Percentiles rank a stretch among this genome's conserved stretches.
Conservation (phyloP, 2,888 invertebrate species). For the Plutella xylostella region DNA sequence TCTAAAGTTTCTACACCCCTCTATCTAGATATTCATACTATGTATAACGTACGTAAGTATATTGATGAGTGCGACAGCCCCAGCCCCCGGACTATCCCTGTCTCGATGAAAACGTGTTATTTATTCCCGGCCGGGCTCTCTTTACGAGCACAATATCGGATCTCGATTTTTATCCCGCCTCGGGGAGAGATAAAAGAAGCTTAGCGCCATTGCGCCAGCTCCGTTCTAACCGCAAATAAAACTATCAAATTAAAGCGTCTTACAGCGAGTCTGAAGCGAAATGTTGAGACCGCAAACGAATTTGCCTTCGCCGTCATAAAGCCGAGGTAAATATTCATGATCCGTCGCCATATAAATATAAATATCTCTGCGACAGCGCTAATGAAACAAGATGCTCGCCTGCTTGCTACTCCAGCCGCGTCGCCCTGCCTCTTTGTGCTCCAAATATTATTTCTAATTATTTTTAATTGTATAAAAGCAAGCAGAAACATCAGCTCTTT, state of each 20-base stretch:
- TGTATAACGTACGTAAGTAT: too few species aligned
- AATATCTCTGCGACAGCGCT: conserved; percentile 46
- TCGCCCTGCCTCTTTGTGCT: conserved; percentile 39
- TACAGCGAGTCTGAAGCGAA: not conserved
- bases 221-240: conserved; percentile 29
- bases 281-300: too few species aligned
- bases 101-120: conserved; percentile 43
- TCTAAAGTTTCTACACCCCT: too few species aligned
- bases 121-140: conserved; percentile 45
- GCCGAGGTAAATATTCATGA: conserved; percentile 57
- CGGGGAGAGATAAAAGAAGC: conserved; percentile 41
- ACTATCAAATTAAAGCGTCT: conserved; percentile 30
- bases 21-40: too few species aligned
- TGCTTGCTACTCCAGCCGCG: conserved; percentile 44
- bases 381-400: conserved; percentile 62
- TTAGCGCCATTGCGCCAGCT: conserved; percentile 26
- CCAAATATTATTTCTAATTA: conserved; percentile 58
- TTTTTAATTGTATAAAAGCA: conserved; percentile 63
- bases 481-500: conserved; percentile 48
- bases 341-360: conserved; percentile 37
- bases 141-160: conserved; percentile 53
- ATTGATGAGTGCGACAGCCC: too few species aligned
- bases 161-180: conserved; percentile 45
- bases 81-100: conserved; percentile 13
- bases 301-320: too few species aligned